Evolutionary conservation across 2,797 vertebrate genomes (phyloP).

Genomic region (Threskiornis aethiopicus): DNA sequence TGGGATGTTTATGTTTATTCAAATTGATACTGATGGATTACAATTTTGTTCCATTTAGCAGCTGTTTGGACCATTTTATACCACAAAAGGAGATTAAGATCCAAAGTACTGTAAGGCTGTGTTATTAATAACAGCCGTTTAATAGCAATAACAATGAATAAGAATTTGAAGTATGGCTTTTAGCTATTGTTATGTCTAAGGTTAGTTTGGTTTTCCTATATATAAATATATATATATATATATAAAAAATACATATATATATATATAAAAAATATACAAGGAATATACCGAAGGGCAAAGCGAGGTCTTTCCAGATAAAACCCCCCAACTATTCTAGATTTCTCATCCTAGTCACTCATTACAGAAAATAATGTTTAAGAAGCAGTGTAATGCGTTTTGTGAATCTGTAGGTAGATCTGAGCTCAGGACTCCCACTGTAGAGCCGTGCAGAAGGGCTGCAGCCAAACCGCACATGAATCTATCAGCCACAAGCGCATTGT

Average conservation of each 20-base stretch:
- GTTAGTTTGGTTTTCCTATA: background rate
- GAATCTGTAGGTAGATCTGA: background rate
- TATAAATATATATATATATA: background rate
- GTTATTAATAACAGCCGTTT: conserved; percentile 13
- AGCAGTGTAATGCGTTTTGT: background rate
- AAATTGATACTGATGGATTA: conserved; percentile 44
- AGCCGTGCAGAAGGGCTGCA: fast-evolving
- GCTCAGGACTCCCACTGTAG: fast-evolving
- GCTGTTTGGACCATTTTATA: conserved; percentile 41
- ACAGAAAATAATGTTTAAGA: background rate
- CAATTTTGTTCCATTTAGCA: conserved; percentile 51
- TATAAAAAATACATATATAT: background rate
- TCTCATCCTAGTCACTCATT: background rate
- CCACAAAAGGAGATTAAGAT: conserved; percentile 54
- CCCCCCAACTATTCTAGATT: background rate
- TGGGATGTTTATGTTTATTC: conserved; percentile 58
- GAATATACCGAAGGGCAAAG: background rate
- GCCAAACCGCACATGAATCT: background rate
- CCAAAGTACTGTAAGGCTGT: background rate
- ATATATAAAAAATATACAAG: background rate
- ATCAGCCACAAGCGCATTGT: background rate
- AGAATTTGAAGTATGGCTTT: background rate
- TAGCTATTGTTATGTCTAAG: background rate
- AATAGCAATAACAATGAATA: background rate
- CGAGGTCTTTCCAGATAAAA: background rate